A percentile compares a stretch with the other conserved stretches of the same genome.
Conservation (phyloP, 2,888 invertebrate genomes). For the Syrista parreyssii region DNA sequence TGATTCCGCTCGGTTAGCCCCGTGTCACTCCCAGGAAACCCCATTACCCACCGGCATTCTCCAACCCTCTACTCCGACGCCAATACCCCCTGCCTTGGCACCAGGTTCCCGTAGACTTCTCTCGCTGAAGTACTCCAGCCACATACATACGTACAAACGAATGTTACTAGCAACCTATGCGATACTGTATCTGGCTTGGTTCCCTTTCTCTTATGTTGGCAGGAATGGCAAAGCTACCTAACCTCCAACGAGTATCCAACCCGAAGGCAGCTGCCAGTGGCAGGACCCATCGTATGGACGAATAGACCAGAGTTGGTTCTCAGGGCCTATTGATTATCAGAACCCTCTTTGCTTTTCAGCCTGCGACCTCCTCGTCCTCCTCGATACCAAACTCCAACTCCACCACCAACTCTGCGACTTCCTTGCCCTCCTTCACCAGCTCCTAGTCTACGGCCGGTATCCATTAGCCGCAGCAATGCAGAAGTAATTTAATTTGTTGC, state of each 20-base stretch:
- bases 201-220: not conserved
- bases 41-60: constrained; percentile 52
- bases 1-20: constrained; percentile 66
- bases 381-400: constrained; percentile 24
- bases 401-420: constrained; percentile 16
- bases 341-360: constrained; percentile 16
- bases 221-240: not conserved
- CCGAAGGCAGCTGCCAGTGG: constrained; percentile 23
- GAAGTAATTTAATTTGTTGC: constrained; percentile 63
- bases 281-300: constrained; percentile 30
- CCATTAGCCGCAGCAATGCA: constrained; percentile 58
- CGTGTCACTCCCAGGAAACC: constrained; percentile 66
- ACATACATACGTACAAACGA: constrained; percentile 17
- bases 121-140: constrained; percentile 22
- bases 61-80: constrained; percentile 23
- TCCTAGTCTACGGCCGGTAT: constrained; percentile 34
- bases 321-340: constrained; percentile 51
- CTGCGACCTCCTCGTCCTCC: constrained; percentile 20
- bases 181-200: not conserved
- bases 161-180: not conserved
- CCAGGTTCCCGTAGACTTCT: constrained; percentile 21
- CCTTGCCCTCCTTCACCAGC: constrained; percentile 22
- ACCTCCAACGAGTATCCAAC: not conserved
- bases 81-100: constrained; percentile 10
- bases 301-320: constrained; percentile 40